Percentiles rank a stretch among this genome's conserved stretches.
Evolutionary conservation across 1,140 invertebrate genomes (phyloP).

Genomic region (Parasteatoda tepidariorum): DNA sequence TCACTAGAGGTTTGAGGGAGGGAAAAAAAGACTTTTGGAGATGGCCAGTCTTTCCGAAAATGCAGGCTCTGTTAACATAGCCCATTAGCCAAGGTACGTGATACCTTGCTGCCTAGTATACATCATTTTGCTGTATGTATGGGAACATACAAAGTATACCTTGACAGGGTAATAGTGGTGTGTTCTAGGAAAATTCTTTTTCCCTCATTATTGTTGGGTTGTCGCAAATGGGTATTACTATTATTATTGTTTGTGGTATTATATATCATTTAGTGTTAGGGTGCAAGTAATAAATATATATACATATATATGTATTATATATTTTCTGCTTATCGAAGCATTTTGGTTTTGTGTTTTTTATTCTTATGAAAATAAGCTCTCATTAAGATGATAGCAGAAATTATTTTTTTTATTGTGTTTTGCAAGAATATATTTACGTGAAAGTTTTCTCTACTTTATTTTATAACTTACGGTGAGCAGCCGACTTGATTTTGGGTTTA

Average conservation of each 20-base stretch:
- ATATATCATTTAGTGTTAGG: too few relatives aligned
- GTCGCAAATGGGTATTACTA: too few relatives aligned
- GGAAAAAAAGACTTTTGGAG: neutral
- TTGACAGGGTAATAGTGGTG: neutral
- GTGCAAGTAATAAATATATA: too few relatives aligned
- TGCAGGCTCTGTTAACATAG: slow-evolving; percentile 40
- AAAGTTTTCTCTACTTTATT: neutral
- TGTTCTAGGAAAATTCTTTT: neutral
- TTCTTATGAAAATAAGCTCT: too few relatives aligned
- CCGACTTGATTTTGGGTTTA: too few relatives aligned
- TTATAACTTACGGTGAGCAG: too few relatives aligned
- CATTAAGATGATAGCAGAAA: neutral
- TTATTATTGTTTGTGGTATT: too few relatives aligned
- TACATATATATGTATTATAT: too few relatives aligned
- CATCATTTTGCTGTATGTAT: slow-evolving; percentile 1
- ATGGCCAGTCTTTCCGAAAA: neutral
- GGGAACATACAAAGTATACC: neutral
- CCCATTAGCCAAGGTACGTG: slow-evolving; percentile 44
- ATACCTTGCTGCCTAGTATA: neutral
- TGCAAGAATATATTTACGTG: neutral
- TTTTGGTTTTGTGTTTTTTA: too few relatives aligned
- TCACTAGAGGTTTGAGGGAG: neutral
- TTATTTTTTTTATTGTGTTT: neutral
- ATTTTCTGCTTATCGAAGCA: too few relatives aligned
- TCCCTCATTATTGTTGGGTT: too few relatives aligned